Conservation (phyloP, 2,797 vertebrate species). For the Microtus obscurus region DNA sequence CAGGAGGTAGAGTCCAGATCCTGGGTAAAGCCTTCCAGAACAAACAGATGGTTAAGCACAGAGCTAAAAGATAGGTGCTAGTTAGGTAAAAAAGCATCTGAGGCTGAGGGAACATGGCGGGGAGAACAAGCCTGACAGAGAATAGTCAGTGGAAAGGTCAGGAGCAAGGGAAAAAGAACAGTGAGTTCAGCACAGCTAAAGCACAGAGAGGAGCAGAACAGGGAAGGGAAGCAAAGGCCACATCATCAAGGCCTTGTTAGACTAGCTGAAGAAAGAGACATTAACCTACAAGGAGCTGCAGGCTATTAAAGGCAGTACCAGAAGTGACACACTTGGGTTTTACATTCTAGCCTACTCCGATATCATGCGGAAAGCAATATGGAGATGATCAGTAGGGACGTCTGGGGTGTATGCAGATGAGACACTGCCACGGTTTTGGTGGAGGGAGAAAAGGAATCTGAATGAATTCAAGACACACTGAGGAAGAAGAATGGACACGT, state of each 20-base stretch:
- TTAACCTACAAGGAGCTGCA: not conserved
- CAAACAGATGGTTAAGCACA: not conserved
- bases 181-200: not conserved
- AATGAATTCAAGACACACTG: not conserved
- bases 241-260: not conserved
- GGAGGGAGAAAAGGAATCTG: not conserved
- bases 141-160: not conserved
- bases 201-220: not conserved
- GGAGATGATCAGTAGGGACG: not conserved
- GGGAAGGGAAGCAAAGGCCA: not conserved
- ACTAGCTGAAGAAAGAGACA: not conserved
- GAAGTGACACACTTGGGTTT: not conserved
- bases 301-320: not conserved
- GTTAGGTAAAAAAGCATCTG: not conserved
- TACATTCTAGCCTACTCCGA: not conserved
- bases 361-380: not conserved
- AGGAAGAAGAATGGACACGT: not conserved
- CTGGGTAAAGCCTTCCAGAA: not conserved
- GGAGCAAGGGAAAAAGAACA: not conserved
- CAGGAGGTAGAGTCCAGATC: not conserved
- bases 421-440: not conserved
- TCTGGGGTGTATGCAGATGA: not conserved
- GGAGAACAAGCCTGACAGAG: not conserved
- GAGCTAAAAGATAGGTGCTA: not conserved
- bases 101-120: not conserved